A percentile compares a stretch with the other conserved stretches of the same genome.
phyloP scores from a whole-genome alignment of 2,888 invertebrate species.

The Metalampra italica region DNA sequence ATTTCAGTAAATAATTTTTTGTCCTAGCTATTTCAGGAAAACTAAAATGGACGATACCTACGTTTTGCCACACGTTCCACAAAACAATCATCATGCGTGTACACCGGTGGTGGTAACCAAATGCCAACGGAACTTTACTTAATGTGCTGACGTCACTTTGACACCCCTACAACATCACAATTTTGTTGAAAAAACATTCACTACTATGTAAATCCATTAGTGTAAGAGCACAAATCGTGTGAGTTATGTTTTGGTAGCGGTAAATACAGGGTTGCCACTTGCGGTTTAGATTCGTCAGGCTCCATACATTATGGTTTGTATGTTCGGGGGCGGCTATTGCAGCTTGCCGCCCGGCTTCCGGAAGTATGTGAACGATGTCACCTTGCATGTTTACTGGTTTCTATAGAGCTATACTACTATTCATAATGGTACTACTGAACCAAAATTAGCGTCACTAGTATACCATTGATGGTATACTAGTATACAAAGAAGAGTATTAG shows the following conservation, averaged over 20 bases:
- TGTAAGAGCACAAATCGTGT: background rate
- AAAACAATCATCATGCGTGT: slow-evolving; percentile 24
- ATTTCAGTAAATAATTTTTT: too few species aligned
- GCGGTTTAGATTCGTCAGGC: slow-evolving; percentile 11
- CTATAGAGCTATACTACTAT: slow-evolving; percentile 63
- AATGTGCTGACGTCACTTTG: slow-evolving; percentile 44
- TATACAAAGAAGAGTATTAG: too few species aligned
- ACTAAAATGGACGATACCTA: too few species aligned
- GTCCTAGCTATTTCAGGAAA: too few species aligned
- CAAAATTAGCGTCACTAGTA: too few species aligned
- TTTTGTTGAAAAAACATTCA: background rate
- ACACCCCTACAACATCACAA: slow-evolving; percentile 22
- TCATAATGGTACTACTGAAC: too few species aligned
- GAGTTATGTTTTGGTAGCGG: background rate
- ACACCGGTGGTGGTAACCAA: slow-evolving; percentile 40
- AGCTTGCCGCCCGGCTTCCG: slow-evolving; percentile 65
- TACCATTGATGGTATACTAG: too few species aligned
- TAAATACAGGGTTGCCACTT: background rate
- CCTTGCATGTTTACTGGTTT: slow-evolving; percentile 44
- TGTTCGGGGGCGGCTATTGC: slow-evolving; percentile 43
- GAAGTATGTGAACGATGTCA: slow-evolving; percentile 60
- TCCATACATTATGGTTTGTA: slow-evolving; percentile 17
- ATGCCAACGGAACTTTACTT: slow-evolving; percentile 50
- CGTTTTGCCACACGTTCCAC: background rate
- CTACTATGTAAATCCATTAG: background rate